Conservation (phyloP, 2,888 invertebrate species). For the Drosophila mayaguana region DNA sequence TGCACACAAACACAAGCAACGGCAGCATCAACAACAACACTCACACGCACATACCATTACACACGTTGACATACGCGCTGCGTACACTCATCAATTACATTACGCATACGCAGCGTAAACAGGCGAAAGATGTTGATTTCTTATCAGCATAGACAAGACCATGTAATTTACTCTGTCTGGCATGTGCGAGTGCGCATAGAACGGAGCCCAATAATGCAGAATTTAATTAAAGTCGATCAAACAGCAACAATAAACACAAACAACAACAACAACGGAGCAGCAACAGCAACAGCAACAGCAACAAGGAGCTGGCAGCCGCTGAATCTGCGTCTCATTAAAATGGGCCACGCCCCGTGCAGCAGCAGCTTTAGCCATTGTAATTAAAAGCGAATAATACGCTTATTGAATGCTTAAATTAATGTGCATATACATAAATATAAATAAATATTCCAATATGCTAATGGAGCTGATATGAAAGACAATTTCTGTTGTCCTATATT, state of each 20-base stretch:
- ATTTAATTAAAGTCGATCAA: slow-evolving; percentile 33
- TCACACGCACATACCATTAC: slow-evolving; percentile 5
- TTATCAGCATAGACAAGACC: slow-evolving; percentile 26
- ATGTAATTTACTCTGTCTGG: neutral
- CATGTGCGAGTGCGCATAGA: slow-evolving; percentile 2
- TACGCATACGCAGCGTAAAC: slow-evolving; percentile 45
- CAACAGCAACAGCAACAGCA: slow-evolving; percentile 1
- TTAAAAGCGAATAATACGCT: slow-evolving; percentile 48
- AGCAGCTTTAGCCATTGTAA: slow-evolving; percentile 40
- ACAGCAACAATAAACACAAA: slow-evolving; percentile 8
- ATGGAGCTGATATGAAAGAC: slow-evolving; percentile 16
- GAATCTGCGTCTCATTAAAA: slow-evolving; percentile 29
- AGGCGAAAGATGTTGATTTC: slow-evolving; percentile 48
- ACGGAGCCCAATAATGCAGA: slow-evolving; percentile 6
- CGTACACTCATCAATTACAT: slow-evolving; percentile 52
- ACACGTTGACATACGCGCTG: slow-evolving; percentile 3
- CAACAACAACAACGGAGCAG: neutral
- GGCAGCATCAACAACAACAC: neutral
- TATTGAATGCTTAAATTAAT: slow-evolving; percentile 50
- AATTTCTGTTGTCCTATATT: neutral
- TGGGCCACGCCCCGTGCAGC: slow-evolving; percentile 7
- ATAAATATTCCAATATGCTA: slow-evolving; percentile 17
- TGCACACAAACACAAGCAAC: slow-evolving; percentile 20
- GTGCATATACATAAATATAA: slow-evolving; percentile 1
- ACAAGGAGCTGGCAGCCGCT: slow-evolving; percentile 1